Evolutionary conservation across 1,140 invertebrate genomes (phyloP).

Genomic region (Sarcophaga peregrina): DNA sequence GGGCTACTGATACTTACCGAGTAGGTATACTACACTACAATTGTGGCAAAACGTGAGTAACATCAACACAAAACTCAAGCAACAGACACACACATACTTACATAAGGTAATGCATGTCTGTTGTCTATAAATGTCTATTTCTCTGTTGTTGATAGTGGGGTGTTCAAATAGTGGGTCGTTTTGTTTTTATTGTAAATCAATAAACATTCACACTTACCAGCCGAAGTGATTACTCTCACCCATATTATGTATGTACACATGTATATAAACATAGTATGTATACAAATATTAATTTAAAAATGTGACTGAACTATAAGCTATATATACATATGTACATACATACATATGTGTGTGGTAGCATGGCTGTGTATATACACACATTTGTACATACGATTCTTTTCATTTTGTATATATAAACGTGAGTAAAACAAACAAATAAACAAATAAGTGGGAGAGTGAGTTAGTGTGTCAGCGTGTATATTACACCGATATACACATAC

Average conservation of each 20-base stretch:
- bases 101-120: too few species aligned
- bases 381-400: neutral
- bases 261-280: too few species aligned
- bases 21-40: too few species aligned
- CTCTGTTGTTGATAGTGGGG: neutral
- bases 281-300: too few species aligned
- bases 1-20: too few species aligned
- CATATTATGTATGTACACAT: too few species aligned
- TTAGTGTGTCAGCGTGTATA: neutral
- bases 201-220: neutral
- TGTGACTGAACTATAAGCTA: neutral
- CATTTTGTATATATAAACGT: neutral
- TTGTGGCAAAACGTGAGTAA: too few species aligned
- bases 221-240: too few species aligned
- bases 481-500: too few species aligned
- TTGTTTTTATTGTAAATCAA: neutral
- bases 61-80: too few species aligned
- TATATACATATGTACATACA: neutral
- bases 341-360: neutral
- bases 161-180: constrained; percentile 20
- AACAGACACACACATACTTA: too few species aligned
- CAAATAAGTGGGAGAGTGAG: neutral
- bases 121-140: too few species aligned
- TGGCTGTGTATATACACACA: neutral
- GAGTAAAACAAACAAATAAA: constrained; percentile 1